Conservation (phyloP, 2,113 vertebrate genomes). For the Choloepus hoffmanni region DNA sequence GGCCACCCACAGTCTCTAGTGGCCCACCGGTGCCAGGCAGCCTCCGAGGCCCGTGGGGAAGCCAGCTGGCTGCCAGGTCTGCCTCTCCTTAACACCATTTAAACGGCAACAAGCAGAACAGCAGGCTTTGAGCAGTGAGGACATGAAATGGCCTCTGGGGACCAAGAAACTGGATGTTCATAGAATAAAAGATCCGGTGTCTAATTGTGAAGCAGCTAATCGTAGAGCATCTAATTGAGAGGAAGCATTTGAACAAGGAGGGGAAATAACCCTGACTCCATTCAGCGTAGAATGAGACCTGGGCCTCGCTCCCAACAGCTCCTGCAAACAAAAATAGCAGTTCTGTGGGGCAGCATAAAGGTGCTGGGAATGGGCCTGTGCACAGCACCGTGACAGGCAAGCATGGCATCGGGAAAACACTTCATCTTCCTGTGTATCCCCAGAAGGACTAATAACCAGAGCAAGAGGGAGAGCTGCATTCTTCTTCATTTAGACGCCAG, state of each 20-base stretch:
- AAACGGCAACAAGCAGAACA: constrained; percentile 54
- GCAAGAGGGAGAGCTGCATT: constrained; percentile 49
- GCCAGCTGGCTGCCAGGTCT: constrained; percentile 36
- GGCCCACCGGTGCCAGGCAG: neutral
- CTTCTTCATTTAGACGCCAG: constrained; percentile 73
- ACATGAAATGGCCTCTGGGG: constrained; percentile 50
- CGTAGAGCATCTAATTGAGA: constrained; percentile 63
- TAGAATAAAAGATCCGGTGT: constrained; percentile 40
- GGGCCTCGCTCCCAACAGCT: neutral
- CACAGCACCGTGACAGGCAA: constrained; percentile 63
- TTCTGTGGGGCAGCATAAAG: neutral
- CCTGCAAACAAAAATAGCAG: neutral
- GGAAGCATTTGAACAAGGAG: constrained; percentile 53
- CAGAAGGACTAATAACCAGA: constrained; percentile 68
- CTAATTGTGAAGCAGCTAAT: constrained; percentile 69
- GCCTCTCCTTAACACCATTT: constrained; percentile 50
- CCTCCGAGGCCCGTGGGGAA: neutral
- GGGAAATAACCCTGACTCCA: constrained; percentile 6
- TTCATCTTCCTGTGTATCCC: constrained; percentile 66
- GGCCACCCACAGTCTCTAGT: neutral
- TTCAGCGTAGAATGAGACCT: neutral
- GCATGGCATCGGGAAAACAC: constrained; percentile 56
- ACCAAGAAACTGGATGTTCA: constrained; percentile 60
- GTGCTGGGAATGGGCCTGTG: constrained; percentile 30
- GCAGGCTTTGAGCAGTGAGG: constrained; percentile 62